These are phyloP conservation scores for Disparrhopalites patrizii DNA, from an alignment of 2,888 invertebrate genomes.

Conservation along the genomic window DNA sequence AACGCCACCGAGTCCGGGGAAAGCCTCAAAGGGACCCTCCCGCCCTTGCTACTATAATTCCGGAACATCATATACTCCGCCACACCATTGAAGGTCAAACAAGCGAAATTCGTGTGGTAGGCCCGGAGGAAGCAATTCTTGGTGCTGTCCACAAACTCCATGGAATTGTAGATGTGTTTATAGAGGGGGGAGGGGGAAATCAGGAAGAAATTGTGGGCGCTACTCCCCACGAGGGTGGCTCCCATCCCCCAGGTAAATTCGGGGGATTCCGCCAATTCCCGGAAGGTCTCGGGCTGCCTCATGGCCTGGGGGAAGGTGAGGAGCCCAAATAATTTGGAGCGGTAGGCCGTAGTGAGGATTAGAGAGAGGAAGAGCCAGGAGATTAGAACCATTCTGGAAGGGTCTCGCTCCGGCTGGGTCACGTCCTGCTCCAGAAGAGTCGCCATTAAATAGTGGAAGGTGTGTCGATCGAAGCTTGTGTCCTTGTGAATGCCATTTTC, in stretches of 20 bases:
- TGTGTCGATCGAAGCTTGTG: not conserved
- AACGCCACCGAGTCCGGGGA: not conserved
- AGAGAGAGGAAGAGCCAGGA: not conserved
- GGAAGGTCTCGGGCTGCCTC: not conserved
- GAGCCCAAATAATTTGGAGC: not conserved
- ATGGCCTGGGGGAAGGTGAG: constrained; percentile 1
- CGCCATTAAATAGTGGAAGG: not conserved
- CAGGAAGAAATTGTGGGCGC: constrained; percentile 7
- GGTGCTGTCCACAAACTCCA: constrained; percentile 5
- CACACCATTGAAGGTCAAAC: not conserved
- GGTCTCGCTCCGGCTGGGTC: too few species aligned
- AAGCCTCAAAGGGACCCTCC: not conserved
- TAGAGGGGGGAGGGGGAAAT: not conserved
- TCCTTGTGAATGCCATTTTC: not conserved
- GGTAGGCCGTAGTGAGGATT: not conserved
- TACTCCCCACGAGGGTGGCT: not conserved
- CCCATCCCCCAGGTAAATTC: constrained; percentile 3
- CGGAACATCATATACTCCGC: not conserved
- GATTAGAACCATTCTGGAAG: not conserved
- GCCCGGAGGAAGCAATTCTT: not conserved
- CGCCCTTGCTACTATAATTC: constrained; percentile 3
- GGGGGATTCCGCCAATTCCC: not conserved
- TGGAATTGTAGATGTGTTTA: not conserved
- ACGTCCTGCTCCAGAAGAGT: not conserved
- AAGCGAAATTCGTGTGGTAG: not conserved